A percentile compares a stretch with the other conserved stretches of the same genome.
Evolutionary conservation across 2,113 vertebrate genomes (phyloP).

Genomic region (Anolis sagrei): DNA sequence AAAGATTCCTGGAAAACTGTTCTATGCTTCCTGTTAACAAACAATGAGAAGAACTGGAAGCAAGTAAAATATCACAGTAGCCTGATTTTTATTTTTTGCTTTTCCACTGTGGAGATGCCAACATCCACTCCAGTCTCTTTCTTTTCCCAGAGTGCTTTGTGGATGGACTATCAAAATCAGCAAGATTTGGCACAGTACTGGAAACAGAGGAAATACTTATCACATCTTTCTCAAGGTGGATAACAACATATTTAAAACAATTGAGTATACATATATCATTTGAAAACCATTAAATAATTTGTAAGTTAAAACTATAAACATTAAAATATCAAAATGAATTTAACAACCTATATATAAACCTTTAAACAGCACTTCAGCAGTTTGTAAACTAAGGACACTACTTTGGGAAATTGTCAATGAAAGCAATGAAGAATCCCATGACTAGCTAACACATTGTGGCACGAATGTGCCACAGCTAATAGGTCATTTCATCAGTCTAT

Average conservation of each 20-base stretch:
- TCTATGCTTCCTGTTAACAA: not conserved
- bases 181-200: not conserved
- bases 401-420: not conserved
- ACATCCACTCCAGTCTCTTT: not conserved
- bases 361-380: no score
- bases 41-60: not conserved
- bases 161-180: not conserved
- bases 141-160: not conserved
- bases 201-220: not conserved
- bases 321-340: no score
- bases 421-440: not conserved
- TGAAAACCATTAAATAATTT: no score
- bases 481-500: not conserved
- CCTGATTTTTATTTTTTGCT: not conserved
- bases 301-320: no score
- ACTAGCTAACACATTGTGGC: not conserved
- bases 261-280: no score
- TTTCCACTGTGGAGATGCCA: not conserved
- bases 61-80: not conserved
- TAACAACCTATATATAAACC: no score
- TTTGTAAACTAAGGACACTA: no score
- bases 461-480: not conserved
- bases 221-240: no score
- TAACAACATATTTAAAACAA: no score
- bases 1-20: not conserved